Conservation (phyloP, 2,113 vertebrate species). For the Oxygymnocypris stewartii region DNA sequence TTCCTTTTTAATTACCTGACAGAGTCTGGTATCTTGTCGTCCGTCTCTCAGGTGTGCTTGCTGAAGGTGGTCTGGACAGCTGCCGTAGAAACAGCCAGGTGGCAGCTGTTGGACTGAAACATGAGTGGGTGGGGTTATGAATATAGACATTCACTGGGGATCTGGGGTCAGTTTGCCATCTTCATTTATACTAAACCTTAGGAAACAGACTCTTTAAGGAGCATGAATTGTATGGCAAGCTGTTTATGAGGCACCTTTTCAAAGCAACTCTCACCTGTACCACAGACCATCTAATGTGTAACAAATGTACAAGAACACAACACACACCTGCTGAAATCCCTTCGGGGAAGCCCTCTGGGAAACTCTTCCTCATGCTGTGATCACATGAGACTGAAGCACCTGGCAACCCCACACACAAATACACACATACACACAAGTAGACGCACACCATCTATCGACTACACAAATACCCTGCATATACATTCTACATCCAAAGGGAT, state of each 20-base stretch:
- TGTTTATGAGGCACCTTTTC: not conserved
- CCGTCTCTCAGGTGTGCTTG: conserved; percentile 47
- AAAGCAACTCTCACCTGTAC: not conserved
- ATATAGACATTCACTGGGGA: conserved; percentile 60
- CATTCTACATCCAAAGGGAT: not conserved
- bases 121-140: conserved; percentile 65
- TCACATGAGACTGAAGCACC: conserved; percentile 27
- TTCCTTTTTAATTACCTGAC: conserved; percentile 58
- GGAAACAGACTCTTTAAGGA: not conserved
- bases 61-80: conserved; percentile 27
- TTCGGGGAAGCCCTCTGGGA: not conserved
- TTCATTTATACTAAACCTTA: not conserved
- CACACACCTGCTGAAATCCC: not conserved
- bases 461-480: not conserved
- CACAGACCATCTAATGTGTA: not conserved
- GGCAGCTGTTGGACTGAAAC: conserved; percentile 70
- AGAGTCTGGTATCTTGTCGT: conserved; percentile 14
- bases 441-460: not conserved
- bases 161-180: conserved; percentile 37
- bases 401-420: conserved; percentile 37
- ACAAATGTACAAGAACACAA: conserved; percentile 8
- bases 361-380: conserved; percentile 9
- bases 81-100: conserved; percentile 46
- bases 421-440: not conserved
- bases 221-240: not conserved